These are phyloP conservation scores for Palythoa caribaeorum DNA, from an alignment of 92 coral and sea anemone species.

Conservation along the genomic window DNA sequence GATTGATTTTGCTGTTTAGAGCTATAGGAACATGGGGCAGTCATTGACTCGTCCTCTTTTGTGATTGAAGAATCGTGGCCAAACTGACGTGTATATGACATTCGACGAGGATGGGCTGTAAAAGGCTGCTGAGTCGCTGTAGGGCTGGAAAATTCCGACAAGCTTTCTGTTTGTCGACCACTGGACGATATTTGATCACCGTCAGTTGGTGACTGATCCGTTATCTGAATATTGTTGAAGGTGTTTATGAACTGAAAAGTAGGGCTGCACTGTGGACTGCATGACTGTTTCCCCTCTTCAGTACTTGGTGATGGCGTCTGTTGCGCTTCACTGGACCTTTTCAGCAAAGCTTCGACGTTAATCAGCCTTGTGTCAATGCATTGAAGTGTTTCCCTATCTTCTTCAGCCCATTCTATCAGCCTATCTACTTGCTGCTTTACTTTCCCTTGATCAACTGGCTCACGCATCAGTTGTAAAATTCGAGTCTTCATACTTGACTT, in stretches of 20 bases:
- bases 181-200: not conserved
- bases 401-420: not conserved
- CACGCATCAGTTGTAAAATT: constrained; percentile 13
- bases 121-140: not conserved
- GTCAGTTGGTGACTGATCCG: not conserved
- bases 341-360: not conserved
- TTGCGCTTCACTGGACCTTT: not conserved
- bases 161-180: not conserved
- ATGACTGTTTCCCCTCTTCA: not conserved
- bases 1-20: not conserved
- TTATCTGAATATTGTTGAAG: not conserved
- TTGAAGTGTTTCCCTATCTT: not conserved
- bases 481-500: not conserved
- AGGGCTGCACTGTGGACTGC: not conserved
- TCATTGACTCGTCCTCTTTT: not conserved
- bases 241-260: not conserved
- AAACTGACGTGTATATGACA: constrained; percentile 26
- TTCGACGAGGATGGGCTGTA: not conserved
- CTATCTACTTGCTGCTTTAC: not conserved
- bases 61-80: not conserved
- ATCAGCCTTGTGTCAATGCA: not conserved
- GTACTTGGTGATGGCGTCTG: not conserved
- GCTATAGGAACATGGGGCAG: not conserved
- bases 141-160: not conserved
- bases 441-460: constrained; percentile 5